These are phyloP conservation scores for Lates japonicus DNA, from an alignment of 2,797 vertebrate genomes.

Conservation along the genomic window DNA sequence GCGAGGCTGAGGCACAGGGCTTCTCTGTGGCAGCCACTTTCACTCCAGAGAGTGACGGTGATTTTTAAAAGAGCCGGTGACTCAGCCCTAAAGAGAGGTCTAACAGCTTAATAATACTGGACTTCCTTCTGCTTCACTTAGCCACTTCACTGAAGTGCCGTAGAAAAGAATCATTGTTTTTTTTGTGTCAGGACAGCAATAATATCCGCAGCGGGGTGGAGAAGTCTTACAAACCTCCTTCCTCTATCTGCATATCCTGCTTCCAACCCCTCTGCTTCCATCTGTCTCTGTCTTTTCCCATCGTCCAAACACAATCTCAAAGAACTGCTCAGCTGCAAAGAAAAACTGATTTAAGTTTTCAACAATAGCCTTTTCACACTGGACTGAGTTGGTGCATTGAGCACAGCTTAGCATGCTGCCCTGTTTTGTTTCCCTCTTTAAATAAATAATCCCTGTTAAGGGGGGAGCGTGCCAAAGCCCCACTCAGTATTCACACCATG, in stretches of 20 bases:
- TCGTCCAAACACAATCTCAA: conserved; percentile 48
- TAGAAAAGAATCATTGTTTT: conserved; percentile 71
- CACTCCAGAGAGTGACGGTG: conserved; percentile 23
- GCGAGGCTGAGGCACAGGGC: conserved; percentile 23
- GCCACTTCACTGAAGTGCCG: conserved; percentile 63
- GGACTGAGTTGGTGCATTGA: conserved; percentile 68
- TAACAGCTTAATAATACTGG: conserved; percentile 65
- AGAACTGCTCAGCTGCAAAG: conserved; percentile 52
- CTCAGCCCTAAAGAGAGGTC: conserved; percentile 59
- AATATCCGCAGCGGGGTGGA: conserved; percentile 60
- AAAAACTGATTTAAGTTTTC: conserved; percentile 62
- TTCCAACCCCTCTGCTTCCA: conserved; percentile 46
- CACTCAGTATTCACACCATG: conserved; percentile 78
- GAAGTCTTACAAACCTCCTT: conserved; percentile 56
- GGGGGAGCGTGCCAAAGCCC: conserved; percentile 61
- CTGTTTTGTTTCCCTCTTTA: conserved; percentile 78
- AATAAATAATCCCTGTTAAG: conserved; percentile 79
- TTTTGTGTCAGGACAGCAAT: conserved; percentile 53
- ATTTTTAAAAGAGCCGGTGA: conserved; percentile 52
- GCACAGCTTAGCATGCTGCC: conserved; percentile 68
- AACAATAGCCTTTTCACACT: conserved; percentile 77
- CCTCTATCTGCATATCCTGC: conserved; percentile 70
- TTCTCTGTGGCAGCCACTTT: conserved; percentile 37
- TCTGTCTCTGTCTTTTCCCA: conserved; percentile 50
- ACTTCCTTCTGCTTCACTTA: conserved; percentile 69